Evolutionary conservation across 2,113 vertebrate species (phyloP).

Genomic region (Arothron firmamentum): DNA sequence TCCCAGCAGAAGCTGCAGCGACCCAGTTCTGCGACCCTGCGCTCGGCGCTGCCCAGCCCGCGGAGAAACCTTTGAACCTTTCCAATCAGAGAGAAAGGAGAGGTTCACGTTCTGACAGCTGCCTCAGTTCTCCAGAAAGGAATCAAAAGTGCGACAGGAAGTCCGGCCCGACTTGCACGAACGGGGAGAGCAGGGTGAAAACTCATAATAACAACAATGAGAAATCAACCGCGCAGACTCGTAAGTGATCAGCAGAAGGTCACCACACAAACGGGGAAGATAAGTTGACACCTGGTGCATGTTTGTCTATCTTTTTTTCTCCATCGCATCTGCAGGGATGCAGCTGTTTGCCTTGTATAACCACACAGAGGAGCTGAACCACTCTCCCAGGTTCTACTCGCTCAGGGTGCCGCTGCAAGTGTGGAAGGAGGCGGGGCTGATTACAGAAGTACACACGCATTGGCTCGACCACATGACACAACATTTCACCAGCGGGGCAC

Average conservation of each 20-base stretch:
- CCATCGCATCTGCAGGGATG: slow-evolving; percentile 66
- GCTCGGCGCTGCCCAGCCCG: neutral
- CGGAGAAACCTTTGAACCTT: slow-evolving; percentile 21
- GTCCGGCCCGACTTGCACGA: slow-evolving; percentile 5
- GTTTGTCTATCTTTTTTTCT: neutral
- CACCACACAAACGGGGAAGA: too few species aligned
- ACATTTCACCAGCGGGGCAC: slow-evolving; percentile 90
- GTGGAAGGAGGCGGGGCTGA: slow-evolving; percentile 79
- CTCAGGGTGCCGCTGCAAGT: slow-evolving; percentile 87
- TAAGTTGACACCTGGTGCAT: neutral
- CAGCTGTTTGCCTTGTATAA: slow-evolving; percentile 92
- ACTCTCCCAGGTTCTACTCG: slow-evolving; percentile 82
- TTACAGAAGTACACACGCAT: slow-evolving; percentile 83
- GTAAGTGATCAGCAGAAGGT: slow-evolving; percentile 44
- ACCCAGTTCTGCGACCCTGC: too few species aligned
- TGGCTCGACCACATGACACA: slow-evolving; percentile 98
- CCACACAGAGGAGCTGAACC: slow-evolving; percentile 76
- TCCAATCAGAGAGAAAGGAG: slow-evolving; percentile 21
- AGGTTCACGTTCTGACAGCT: slow-evolving; percentile 40
- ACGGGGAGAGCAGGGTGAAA: slow-evolving; percentile 20
- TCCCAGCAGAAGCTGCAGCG: slow-evolving; percentile 2
- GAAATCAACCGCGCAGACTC: slow-evolving; percentile 4
- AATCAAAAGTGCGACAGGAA: slow-evolving; percentile 18
- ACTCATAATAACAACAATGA: slow-evolving; percentile 65
- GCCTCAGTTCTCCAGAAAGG: slow-evolving; percentile 50